Evolutionary conservation across 92 coral and sea anemone species (phyloP).

Genomic region (Porites divaricata): DNA sequence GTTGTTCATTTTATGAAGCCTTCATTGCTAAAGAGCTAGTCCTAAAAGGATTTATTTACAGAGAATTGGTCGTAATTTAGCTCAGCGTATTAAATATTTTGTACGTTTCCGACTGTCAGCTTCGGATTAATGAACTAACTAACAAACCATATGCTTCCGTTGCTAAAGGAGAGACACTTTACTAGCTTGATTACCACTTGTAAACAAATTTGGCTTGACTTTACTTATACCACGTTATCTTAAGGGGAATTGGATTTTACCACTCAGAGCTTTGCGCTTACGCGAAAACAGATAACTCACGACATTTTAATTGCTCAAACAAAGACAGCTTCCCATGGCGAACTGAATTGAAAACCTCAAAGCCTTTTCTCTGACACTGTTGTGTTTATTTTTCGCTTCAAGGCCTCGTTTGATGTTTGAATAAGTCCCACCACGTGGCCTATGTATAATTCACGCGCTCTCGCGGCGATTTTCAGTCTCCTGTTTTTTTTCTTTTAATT

Average conservation of each 20-base stretch:
- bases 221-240: constrained; percentile 23
- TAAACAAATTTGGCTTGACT: constrained; percentile 78
- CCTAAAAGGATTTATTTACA: constrained; percentile 54
- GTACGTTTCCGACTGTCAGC: constrained; percentile 82
- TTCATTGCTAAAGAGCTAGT: constrained; percentile 12
- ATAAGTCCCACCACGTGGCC: constrained; percentile 57
- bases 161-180: constrained; percentile 36
- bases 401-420: constrained; percentile 66
- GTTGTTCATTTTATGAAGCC: constrained; percentile 28
- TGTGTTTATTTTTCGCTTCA: constrained; percentile 66
- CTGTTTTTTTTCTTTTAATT: constrained; percentile 1
- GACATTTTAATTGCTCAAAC: constrained; percentile 21
- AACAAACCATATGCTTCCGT: constrained; percentile 83
- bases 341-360: constrained; percentile 15
- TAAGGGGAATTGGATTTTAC: constrained; percentile 10
- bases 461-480: not conserved
- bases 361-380: constrained; percentile 28
- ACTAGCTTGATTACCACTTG: constrained; percentile 65
- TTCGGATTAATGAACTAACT: constrained; percentile 88
- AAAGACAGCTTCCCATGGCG: constrained; percentile 31
- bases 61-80: constrained; percentile 74
- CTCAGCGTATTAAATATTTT: constrained; percentile 56
- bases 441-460: constrained; percentile 59
- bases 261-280: not conserved
- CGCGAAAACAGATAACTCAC: constrained; percentile 3